Base-by-base conservation (phyloP, 2,113 vertebrate genomes). In the Caloenas nicobarica region DNA sequence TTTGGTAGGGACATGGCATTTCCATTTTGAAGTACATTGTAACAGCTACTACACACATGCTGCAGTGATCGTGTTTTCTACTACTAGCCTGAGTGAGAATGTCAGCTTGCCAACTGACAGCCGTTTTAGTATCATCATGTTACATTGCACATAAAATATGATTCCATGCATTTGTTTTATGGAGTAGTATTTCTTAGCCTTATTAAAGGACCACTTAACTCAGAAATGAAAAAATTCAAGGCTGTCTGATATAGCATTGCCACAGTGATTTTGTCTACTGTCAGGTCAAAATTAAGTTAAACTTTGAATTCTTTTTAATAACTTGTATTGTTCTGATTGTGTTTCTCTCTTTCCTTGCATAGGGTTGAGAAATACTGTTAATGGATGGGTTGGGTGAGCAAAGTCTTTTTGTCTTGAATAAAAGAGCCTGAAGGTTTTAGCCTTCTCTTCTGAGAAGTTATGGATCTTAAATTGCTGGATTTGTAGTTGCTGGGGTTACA, bases 51-150 rank as follows among this genome's bases (percentile, higher is more conserved):
- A 29, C 46, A 44, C 40, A 19, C 74, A 72, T 19, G 2, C 36
- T 70, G 89, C 66, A 72, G 54, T 34, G 42, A 83, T 76, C 14
- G 4, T 48, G 24, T 72, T 36, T 86, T 84, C 51, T 87, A 25
- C 58, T 77, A 34, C 70, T 58, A 62, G 40, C 74, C 42, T 62
- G 66, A 65, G 81, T 89, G 90, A 87, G 81, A 95, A 76, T 53
- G 71, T 54, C 87, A 88, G 65, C 83, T 79, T 91, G 86, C 80
- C 92, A 96, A 29, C 68, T 80, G 89, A 88, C 68, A 81, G 68
- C 68, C 85, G 51, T 77, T 89, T 90, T 23, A 70, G 38, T 83
- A 64, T 91, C 58, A 73, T 95, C 79, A 8, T 68, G 60, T 88
- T 83, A 81, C 38, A 57, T 53, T 68, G 73, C 80, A 90, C 61